Percentiles rank a stretch among this genome's conserved stretches.
Evolutionary conservation across 2,888 invertebrate genomes (phyloP).

Genomic region (Pollenia labialis): DNA sequence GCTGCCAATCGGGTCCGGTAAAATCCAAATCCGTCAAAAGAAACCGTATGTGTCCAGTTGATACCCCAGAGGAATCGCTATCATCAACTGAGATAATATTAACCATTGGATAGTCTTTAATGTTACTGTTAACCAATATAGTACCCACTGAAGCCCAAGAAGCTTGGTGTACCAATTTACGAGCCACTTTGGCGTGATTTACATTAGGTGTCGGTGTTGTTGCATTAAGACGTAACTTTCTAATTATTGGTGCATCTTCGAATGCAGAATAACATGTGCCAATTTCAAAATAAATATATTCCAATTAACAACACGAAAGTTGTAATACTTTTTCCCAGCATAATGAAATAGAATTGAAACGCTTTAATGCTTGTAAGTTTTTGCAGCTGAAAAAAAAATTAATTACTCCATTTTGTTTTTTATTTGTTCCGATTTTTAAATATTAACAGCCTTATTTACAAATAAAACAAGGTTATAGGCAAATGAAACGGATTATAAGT

Average conservation of each 20-base stretch:
- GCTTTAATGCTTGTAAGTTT: not conserved
- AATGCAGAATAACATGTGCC: conserved; percentile 77
- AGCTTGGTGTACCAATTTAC: conserved; percentile 81
- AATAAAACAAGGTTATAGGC: no score
- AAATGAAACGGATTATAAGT: no score
- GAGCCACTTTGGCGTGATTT: conserved; percentile 82
- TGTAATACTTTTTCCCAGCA: conserved; percentile 25
- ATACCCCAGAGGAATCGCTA: conserved; percentile 75
- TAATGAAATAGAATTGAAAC: not conserved
- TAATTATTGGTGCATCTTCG: conserved; percentile 78
- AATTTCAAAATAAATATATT: conserved; percentile 45
- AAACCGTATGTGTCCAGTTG: conserved; percentile 83
- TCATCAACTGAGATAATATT: conserved; percentile 84
- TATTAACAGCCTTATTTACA: no score
- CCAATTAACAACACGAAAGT: conserved; percentile 41
- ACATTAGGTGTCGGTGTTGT: conserved; percentile 18
- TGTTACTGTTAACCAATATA: conserved; percentile 79
- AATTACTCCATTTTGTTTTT: not conserved
- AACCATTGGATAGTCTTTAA: conserved; percentile 83
- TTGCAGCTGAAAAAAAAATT: not conserved
- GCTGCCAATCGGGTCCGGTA: conserved; percentile 82
- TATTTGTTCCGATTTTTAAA: no score
- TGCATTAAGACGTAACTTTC: conserved; percentile 61
- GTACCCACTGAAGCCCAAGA: conserved; percentile 83
- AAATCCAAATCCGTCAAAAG: conserved; percentile 83